These are phyloP conservation scores for Galerucella nymphaeae DNA, from an alignment of 2,888 invertebrate species.

Conservation along the genomic window DNA sequence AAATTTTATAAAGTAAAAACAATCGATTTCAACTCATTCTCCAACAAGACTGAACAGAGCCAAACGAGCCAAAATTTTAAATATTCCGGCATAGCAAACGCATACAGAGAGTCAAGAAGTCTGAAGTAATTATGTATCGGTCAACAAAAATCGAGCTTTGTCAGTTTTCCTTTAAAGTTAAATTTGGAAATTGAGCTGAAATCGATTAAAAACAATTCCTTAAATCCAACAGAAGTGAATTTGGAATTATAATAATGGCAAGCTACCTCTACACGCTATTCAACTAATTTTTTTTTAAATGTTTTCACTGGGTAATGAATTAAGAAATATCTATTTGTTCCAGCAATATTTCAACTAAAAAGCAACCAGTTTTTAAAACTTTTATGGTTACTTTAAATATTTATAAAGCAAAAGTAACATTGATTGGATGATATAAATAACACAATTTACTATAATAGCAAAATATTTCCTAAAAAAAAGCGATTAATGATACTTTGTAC, in stretches of 20 bases:
- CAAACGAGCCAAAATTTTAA: too few relatives aligned
- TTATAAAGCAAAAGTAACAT: not conserved
- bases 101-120: too few relatives aligned
- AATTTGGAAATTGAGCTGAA: not conserved
- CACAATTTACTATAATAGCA: not conserved
- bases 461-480: not conserved
- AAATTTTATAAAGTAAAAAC: not conserved
- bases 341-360: not conserved
- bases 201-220: constrained; percentile 1
- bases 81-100: too few relatives aligned
- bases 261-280: constrained; percentile 24
- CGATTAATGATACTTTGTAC: not conserved
- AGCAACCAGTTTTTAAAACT: not conserved
- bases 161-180: too few relatives aligned
- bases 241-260: constrained; percentile 25
- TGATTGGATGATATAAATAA: not conserved
- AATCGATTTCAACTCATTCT: not conserved
- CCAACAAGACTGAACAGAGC: too few relatives aligned
- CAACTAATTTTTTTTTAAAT: constrained; percentile 15
- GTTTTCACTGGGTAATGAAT: constrained; percentile 4
- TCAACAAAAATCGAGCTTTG: too few relatives aligned
- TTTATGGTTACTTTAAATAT: not conserved
- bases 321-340: not conserved
- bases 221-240: not conserved
- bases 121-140: too few relatives aligned